phyloP scores from a whole-genome alignment of 2,113 vertebrate genomes.

The Phainopepla nitens region DNA sequence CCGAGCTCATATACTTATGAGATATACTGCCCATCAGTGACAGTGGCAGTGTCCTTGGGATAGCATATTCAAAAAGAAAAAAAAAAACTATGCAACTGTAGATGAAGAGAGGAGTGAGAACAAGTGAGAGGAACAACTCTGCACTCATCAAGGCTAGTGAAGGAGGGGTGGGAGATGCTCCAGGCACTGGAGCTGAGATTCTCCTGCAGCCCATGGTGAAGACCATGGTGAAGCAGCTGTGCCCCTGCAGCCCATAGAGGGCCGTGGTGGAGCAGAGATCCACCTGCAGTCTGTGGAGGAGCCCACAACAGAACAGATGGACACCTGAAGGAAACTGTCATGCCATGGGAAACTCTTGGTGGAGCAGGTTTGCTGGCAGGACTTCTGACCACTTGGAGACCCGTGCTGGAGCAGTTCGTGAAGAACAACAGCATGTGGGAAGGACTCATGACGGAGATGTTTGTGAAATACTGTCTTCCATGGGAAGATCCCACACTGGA shows the following conservation, averaged over 20 bases:
- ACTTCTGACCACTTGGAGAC: neutral
- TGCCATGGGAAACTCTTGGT: neutral
- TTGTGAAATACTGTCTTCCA: neutral
- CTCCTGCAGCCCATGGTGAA: neutral
- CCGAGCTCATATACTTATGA: no score
- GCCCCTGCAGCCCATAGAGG: neutral
- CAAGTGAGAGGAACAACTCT: neutral
- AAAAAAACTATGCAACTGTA: neutral
- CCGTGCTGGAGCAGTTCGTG: neutral
- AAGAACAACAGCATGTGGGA: neutral
- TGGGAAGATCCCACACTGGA: neutral
- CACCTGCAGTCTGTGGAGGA: neutral
- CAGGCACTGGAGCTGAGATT: rapidly evolving
- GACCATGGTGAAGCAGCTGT: neutral
- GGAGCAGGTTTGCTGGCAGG: neutral
- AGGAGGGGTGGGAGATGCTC: neutral
- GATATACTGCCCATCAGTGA: no score
- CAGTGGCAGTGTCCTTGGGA: rapidly evolving
- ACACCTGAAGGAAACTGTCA: neutral
- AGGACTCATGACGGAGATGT: neutral
- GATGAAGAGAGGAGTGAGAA: neutral
- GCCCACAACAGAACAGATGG: rapidly evolving
- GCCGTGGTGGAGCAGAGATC: neutral
- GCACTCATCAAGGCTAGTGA: no score
- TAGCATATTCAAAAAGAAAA: neutral